Evolutionary conservation across 2,888 invertebrate species (phyloP).

Genomic region (Metalampra italica): DNA sequence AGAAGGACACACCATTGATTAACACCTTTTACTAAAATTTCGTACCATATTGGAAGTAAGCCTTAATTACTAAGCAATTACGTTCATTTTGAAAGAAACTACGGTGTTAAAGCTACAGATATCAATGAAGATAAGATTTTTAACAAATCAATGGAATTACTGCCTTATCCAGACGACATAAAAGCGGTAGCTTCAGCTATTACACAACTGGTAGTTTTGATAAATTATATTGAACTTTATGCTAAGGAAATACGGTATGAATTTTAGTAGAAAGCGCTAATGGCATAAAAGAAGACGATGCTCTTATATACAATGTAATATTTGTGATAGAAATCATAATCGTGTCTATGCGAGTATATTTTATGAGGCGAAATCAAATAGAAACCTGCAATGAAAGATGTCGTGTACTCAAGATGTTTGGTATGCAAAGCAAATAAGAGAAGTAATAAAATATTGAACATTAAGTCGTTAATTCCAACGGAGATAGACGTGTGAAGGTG

Average conservation of each 20-base stretch:
- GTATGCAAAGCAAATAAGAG: conserved; percentile 63
- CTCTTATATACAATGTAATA: conserved; percentile 57
- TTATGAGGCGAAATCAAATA: conserved; percentile 76
- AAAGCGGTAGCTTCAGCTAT: conserved; percentile 27
- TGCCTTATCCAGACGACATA: conserved; percentile 36
- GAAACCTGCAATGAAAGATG: conserved; percentile 77
- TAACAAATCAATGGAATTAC: conserved; percentile 34
- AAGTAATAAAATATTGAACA: conserved; percentile 72
- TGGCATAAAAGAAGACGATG: conserved; percentile 29
- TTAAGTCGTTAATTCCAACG: conserved; percentile 59
- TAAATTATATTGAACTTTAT: conserved; percentile 34
- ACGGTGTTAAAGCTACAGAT: conserved; percentile 25
- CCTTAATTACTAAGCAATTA: conserved; percentile 23
- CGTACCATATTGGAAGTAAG: conserved; percentile 16
- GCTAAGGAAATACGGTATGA: conserved; percentile 22
- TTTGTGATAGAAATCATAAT: conserved; percentile 75
- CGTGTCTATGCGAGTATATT: conserved; percentile 62
- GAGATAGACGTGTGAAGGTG: conserved; percentile 40
- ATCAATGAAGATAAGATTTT: conserved; percentile 46
- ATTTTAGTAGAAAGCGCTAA: conserved; percentile 17
- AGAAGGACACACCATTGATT: conserved; percentile 61
- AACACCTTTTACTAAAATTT: conserved; percentile 48
- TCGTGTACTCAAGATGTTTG: conserved; percentile 63
- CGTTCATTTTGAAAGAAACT: conserved; percentile 26
- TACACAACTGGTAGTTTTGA: conserved; percentile 20